Conservation (phyloP, 2,797 vertebrate species). For the Platalea minor region DNA sequence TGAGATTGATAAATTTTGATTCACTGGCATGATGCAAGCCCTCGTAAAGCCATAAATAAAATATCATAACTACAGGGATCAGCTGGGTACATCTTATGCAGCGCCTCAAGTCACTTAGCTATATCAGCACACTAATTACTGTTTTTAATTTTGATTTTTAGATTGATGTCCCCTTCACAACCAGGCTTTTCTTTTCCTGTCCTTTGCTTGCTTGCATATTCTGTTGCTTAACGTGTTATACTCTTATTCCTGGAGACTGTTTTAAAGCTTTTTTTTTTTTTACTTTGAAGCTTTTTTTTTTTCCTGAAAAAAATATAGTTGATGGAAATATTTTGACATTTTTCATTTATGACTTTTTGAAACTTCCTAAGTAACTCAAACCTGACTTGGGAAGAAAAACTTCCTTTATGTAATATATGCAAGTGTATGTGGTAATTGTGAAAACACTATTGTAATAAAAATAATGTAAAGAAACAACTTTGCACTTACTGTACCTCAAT, state of each 20-base stretch:
- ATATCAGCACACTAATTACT: not conserved
- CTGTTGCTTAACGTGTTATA: not conserved
- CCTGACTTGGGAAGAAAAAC: not conserved
- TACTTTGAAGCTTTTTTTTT: not conserved
- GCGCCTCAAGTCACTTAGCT: not conserved
- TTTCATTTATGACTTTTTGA: not conserved
- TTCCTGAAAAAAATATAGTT: not conserved
- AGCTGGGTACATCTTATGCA: not conserved
- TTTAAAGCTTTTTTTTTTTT: not conserved
- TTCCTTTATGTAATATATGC: not conserved
- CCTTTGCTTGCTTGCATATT: not conserved
- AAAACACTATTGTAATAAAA: not conserved
- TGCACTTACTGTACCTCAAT: not conserved
- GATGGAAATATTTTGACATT: not conserved
- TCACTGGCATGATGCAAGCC: not conserved
- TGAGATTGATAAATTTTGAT: not conserved
- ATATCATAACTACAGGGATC: not conserved
- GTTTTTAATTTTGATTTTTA: not conserved
- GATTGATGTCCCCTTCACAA: not conserved
- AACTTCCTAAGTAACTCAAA: not conserved
- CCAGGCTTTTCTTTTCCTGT: not conserved
- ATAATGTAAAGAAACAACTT: not conserved
- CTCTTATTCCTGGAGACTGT: not conserved
- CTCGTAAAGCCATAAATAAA: not conserved
- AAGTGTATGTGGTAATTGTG: not conserved